These are phyloP conservation scores for Notarius lentiginosus DNA, from an alignment of 2,113 vertebrate genomes.

Conservation along the genomic window DNA sequence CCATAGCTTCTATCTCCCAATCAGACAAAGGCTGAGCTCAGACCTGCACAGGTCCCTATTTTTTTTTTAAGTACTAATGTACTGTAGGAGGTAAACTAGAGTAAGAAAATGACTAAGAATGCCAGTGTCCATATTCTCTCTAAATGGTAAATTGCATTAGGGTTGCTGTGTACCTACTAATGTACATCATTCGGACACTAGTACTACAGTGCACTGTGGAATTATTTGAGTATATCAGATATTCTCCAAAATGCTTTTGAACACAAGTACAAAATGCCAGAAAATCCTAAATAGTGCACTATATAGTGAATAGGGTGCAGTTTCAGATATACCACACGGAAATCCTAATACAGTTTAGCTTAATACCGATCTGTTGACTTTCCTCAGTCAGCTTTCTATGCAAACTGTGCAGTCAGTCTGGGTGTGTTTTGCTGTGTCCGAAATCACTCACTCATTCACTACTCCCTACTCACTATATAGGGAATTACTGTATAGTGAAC, in stretches of 20 bases:
- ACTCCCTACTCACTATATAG: too few relatives aligned
- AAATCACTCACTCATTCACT: too few relatives aligned
- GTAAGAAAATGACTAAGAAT: background rate
- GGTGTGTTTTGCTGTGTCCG: background rate
- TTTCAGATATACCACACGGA: too few relatives aligned
- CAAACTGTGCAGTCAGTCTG: background rate
- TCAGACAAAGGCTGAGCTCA: too few relatives aligned
- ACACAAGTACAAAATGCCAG: background rate
- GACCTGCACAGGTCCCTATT: too few relatives aligned
- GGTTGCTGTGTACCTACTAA: background rate
- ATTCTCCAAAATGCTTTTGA: background rate
- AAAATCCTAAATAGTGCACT: background rate
- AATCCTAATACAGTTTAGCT: background rate
- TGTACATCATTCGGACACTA: background rate
- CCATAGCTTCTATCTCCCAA: too few relatives aligned
- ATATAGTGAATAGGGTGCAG: background rate
- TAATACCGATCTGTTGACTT: background rate
- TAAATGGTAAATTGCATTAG: background rate
- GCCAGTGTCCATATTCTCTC: background rate
- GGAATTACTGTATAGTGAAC: too few relatives aligned
- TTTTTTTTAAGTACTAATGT: too few relatives aligned
- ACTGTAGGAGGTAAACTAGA: background rate
- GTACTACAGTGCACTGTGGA: background rate
- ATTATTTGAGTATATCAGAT: background rate
- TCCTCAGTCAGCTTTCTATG: background rate